A percentile compares a stretch with the other conserved stretches of the same genome.
Evolutionary conservation across 92 coral and sea anemone species (phyloP).

Genomic region (Chrysogorgia sp.): DNA sequence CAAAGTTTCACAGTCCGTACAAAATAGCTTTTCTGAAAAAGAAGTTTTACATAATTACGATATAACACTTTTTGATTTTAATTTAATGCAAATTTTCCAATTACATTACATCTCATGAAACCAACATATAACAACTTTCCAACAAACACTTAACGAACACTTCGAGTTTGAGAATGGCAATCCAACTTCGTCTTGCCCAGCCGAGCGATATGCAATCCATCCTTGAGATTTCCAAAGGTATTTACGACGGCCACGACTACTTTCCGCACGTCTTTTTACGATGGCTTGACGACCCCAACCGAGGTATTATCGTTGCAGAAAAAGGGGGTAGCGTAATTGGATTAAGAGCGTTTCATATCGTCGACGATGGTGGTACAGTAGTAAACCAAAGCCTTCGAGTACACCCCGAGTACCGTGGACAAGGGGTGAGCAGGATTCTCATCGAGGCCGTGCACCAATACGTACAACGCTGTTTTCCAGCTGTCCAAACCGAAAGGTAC

Average conservation of each 20-base stretch:
- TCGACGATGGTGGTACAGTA: constrained; percentile 80
- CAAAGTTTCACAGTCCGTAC: too few species aligned
- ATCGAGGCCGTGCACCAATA: constrained; percentile 76
- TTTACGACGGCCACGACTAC: constrained; percentile 89
- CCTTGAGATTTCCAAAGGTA: constrained; percentile 83
- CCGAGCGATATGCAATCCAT: constrained; percentile 69
- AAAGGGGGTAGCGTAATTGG: constrained; percentile 73
- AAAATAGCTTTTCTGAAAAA: too few species aligned
- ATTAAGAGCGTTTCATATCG: constrained; percentile 85
- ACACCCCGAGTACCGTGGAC: constrained; percentile 85
- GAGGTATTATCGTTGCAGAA: constrained; percentile 81
- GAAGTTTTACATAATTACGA: too few species aligned
- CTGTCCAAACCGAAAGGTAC: constrained; percentile 82
- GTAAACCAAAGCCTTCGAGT: constrained; percentile 92
- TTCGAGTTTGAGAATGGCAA: constrained; percentile 54
- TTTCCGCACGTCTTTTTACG: constrained; percentile 79
- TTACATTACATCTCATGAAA: too few species aligned
- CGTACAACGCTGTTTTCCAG: constrained; percentile 69
- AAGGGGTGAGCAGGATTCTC: constrained; percentile 79
- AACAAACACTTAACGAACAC: too few species aligned
- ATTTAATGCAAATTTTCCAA: too few species aligned
- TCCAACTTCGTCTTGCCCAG: constrained; percentile 70
- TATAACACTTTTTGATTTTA: too few species aligned
- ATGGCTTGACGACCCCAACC: constrained; percentile 72
- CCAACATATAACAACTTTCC: background rate